Conservation (phyloP, 2,113 vertebrate species). For the Coracopsis vasa region DNA sequence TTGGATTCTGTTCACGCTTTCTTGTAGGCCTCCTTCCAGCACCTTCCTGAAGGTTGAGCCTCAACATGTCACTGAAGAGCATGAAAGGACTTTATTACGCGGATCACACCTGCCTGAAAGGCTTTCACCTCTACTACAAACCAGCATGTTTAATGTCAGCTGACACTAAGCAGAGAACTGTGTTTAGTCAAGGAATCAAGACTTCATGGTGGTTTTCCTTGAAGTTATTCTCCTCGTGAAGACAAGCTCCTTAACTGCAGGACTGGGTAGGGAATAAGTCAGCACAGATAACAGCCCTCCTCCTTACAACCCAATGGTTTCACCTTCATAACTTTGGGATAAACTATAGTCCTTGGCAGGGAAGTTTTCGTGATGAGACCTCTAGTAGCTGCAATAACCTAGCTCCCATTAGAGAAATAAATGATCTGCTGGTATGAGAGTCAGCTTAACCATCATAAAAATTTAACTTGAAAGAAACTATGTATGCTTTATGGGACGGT, state of each 20-base stretch:
- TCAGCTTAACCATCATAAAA: not conserved
- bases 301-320: not conserved
- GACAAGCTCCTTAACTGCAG: conserved; percentile 26
- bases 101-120: not conserved
- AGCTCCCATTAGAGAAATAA: conserved; percentile 5
- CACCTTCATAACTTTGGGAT: not conserved
- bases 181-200: not conserved
- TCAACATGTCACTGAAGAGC: not conserved
- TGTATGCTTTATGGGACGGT: not conserved
- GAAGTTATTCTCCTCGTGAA: not conserved
- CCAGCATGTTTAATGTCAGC: not conserved
- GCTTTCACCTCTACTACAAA: not conserved
- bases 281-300: not conserved
- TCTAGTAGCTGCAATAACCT: not conserved
- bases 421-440: not conserved
- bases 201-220: not conserved
- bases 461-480: not conserved
- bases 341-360: not conserved
- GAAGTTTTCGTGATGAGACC: not conserved
- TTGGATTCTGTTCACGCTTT: not conserved
- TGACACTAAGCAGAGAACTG: not conserved
- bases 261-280: not conserved
- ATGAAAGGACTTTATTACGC: accelerated
- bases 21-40: not conserved
- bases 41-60: not conserved